Conservation (phyloP, 2,888 invertebrate species). For the Himalopsyche kuldschensis region DNA sequence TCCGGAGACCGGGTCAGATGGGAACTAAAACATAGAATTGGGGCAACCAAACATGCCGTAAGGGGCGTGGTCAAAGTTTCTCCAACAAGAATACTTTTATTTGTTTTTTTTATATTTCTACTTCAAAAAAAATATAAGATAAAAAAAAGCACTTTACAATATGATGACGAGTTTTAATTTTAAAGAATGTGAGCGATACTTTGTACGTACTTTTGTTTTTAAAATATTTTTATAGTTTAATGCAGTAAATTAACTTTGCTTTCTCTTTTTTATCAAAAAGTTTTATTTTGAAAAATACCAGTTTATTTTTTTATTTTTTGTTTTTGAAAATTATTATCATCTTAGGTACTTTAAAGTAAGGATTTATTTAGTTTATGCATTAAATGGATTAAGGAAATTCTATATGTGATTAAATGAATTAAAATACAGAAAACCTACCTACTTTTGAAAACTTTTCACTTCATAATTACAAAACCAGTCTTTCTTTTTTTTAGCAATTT, state of each 20-base stretch:
- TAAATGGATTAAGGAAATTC: neutral
- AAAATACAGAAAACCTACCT: neutral
- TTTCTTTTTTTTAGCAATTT: neutral
- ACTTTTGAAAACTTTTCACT: neutral
- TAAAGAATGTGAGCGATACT: too few relatives aligned
- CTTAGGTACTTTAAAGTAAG: too few relatives aligned
- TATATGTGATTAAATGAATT: neutral
- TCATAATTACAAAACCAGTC: neutral
- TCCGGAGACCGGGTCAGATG: neutral
- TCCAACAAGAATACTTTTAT: neutral
- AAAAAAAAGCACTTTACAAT: too few relatives aligned
- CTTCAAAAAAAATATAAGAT: neutral
- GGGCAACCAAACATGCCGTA: neutral
- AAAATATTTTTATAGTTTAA: too few relatives aligned
- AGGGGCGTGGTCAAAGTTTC: constrained; percentile 1
- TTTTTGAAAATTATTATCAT: too few relatives aligned
- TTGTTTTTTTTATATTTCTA: neutral
- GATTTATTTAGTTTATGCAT: neutral
- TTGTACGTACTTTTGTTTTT: too few relatives aligned
- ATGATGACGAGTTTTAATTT: too few relatives aligned
- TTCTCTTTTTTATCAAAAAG: too few relatives aligned
- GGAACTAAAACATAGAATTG: neutral
- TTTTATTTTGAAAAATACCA: too few relatives aligned
- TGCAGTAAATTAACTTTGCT: too few relatives aligned
- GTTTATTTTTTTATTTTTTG: too few relatives aligned